phyloP scores from a whole-genome alignment of 2,888 invertebrate species.

The Xestia sexstrigata region DNA sequence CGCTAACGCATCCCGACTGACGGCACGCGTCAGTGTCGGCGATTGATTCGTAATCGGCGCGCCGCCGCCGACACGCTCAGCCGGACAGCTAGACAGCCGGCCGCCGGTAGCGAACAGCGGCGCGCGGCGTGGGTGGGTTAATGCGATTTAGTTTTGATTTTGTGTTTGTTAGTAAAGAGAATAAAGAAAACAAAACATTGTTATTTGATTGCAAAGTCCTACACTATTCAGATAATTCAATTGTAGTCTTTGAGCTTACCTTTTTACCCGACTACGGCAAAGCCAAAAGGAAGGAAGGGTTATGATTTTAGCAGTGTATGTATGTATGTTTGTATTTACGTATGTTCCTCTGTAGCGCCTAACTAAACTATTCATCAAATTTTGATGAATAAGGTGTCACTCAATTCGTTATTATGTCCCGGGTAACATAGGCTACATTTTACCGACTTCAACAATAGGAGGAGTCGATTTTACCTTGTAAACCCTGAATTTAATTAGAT shows the following conservation, averaged over 20 bases:
- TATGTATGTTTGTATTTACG: too few species aligned
- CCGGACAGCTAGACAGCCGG: not conserved
- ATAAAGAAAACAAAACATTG: not conserved
- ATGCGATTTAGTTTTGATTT: slow-evolving; percentile 4
- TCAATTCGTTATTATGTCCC: too few species aligned
- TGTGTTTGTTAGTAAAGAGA: not conserved
- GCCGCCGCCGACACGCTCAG: slow-evolving; percentile 11
- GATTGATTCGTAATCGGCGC: slow-evolving; percentile 47
- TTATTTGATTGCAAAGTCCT: not conserved
- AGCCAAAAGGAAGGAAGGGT: too few species aligned
- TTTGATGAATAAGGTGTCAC: too few species aligned
- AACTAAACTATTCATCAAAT: too few species aligned
- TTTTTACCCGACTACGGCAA: too few species aligned
- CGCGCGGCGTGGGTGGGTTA: not conserved
- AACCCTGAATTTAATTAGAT: too few species aligned
- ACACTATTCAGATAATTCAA: not conserved
- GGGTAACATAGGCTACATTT: too few species aligned
- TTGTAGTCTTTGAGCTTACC: not conserved
- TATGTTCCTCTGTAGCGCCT: too few species aligned
- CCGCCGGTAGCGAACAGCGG: not conserved
- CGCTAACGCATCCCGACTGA: slow-evolving; percentile 35
- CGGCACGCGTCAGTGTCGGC: slow-evolving; percentile 25
- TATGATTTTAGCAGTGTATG: too few species aligned
- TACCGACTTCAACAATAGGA: too few species aligned
- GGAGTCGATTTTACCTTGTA: too few species aligned